phyloP scores from a whole-genome alignment of 2,797 vertebrate species.

The Myripristis murdjan region DNA sequence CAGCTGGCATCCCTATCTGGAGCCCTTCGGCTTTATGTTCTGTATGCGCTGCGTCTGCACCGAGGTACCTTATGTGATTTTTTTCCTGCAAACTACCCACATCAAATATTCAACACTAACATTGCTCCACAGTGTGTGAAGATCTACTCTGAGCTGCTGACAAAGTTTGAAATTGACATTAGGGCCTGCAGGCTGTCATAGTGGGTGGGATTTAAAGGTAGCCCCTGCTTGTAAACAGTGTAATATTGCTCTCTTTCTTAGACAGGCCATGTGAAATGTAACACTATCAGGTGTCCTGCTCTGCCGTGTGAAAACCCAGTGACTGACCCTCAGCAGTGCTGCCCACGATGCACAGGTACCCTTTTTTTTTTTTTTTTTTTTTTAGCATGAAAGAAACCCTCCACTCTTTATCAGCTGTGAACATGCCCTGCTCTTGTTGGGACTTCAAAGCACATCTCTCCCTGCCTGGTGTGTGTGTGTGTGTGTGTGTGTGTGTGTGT shows the following conservation, averaged over 20 bases:
- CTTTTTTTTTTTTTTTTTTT: too few relatives aligned
- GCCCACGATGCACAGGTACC: slow-evolving; percentile 92
- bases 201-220: slow-evolving; percentile 11
- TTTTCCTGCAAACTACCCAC: not conserved
- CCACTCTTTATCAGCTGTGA: not conserved
- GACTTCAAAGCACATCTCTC: slow-evolving; percentile 9
- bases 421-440: not conserved
- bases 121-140: too few relatives aligned
- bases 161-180: not conserved
- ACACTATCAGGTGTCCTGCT: slow-evolving; percentile 91
- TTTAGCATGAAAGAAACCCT: not conserved
- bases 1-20: slow-evolving; percentile 96
- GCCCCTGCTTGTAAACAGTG: slow-evolving; percentile 39
- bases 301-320: slow-evolving; percentile 90
- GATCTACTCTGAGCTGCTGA: too few relatives aligned
- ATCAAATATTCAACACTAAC: not conserved
- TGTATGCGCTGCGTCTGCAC: slow-evolving; percentile 94
- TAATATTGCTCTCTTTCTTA: slow-evolving; percentile 42
- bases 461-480: slow-evolving; percentile 14
- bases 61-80: slow-evolving; percentile 82
- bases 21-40: slow-evolving; percentile 93
- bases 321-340: slow-evolving; percentile 92
- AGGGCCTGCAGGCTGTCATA: not conserved
- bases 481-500: too few relatives aligned
- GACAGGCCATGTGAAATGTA: slow-evolving; percentile 91